Percentiles rank a stretch among this genome's conserved stretches.
These are phyloP conservation scores for Siniperca chuatsi DNA, from an alignment of 2,113 vertebrate species.

Conservation along the genomic window DNA sequence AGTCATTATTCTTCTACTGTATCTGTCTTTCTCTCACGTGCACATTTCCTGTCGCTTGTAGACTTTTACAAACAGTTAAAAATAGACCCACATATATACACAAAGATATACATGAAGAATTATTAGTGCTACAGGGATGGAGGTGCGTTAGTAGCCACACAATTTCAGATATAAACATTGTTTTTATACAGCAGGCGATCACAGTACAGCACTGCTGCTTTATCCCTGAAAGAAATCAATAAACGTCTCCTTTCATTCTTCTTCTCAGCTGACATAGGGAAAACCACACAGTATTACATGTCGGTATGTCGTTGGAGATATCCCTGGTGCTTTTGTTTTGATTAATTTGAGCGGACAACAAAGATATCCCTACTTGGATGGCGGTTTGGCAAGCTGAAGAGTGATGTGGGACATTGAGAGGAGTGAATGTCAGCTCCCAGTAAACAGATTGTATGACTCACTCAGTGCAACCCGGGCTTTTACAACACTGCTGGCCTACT, in stretches of 20 bases:
- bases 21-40: conserved; percentile 17
- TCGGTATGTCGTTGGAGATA: conserved; percentile 1
- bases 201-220: not conserved
- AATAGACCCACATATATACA: conserved; percentile 41
- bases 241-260: not conserved
- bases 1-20: not conserved
- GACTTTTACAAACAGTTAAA: conserved; percentile 7
- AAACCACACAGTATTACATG: conserved; percentile 30
- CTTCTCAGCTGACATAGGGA: conserved; percentile 1
- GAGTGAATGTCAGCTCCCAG: conserved; percentile 65
- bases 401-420: conserved; percentile 52
- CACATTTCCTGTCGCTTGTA: conserved; percentile 36
- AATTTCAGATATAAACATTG: not conserved
- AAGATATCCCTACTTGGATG: conserved; percentile 7
- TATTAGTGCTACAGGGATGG: conserved; percentile 46
- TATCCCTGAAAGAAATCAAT: conserved; percentile 24
- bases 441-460: conserved; percentile 72
- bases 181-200: conserved; percentile 1
- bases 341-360: conserved; percentile 26
- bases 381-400: conserved; percentile 44
- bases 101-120: conserved; percentile 38
- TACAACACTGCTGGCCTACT: conserved; percentile 67
- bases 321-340: conserved; percentile 12
- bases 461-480: conserved; percentile 48
- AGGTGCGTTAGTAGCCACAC: conserved; percentile 47